Base-by-base conservation (phyloP, 1,140 invertebrate genomes). In the Pygmarrhopalites habei region DNA sequence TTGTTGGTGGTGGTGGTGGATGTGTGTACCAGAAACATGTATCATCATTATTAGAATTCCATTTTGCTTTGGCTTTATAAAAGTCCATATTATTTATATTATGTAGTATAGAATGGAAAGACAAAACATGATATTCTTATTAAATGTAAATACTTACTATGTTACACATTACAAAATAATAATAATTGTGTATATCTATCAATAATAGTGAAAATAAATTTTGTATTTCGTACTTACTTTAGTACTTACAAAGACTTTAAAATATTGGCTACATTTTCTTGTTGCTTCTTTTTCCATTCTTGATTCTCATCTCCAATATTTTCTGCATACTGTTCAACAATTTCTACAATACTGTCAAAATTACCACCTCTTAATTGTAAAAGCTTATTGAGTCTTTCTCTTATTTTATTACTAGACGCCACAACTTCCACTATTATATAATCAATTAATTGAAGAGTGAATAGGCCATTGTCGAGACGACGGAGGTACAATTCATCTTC, bases 351-450 rank as follows among this genome's bases (percentile, higher is more conserved):
- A n/a, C 90, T 92, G 78, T 95, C 95, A 26, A 96, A 80, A 0
- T 92, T 95, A 5, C 89, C 92, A 60, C 90, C 86, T 65, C 92
- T 79, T 64, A 95, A 81, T 71, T 92, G 92, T 25, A 98, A 77
- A 71, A 95, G 92, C 72, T 93, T 86, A 49, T 88, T 82, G 2
- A 96, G 89, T 66, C 92, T 78, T 73, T 94, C 89, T 75, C 95
- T 95, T 1, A 95, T 85, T 4, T 84, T 80, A 2, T 85, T 75
- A 39, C 85, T 82, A 1, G 85, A 83, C 29, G 87, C 85, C 73
- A 91, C 95, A 28, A 92, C 86, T 78, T 98, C 94, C 53, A 98
- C 77, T 74, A 98, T 88, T 65, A 98, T 90, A 74, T 95, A 94
- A 77, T 98, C 94, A 44, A 98, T 86, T 51, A 96, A 80, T 78